Evolutionary conservation across 2,888 invertebrate species (phyloP), one percentile per base, ranked within the genome.

Genomic region (Nomada fucata): DNA sequence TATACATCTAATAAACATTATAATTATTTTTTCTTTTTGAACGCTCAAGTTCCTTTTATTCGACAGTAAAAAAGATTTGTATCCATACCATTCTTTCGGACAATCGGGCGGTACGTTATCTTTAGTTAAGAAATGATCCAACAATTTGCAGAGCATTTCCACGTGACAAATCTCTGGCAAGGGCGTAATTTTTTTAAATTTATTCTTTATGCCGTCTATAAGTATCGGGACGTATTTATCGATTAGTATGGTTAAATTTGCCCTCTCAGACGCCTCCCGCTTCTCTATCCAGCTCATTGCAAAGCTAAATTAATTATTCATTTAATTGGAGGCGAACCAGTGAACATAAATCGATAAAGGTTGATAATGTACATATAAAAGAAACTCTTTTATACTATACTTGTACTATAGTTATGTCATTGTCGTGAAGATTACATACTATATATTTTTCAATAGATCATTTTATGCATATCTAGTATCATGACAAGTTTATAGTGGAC

Each of bases 211-310:
- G 0, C 96, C 95, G 79, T 99, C 98, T 74, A 98, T 94, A 82
- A 98, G 95, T 0, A 96, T 94, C 0, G 98, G 98, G 57, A 99
- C 96, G 92, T 99, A 99, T 92, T 98, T 99, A 92, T 99, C 98
- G 92, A 99, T 98, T 71, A 99, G 95, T 20, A 98, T 96, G 57
- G 96, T 96, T 73, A 99, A 94, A 93, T 97, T 97, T 0, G 98
- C 96, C 89, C 96, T 96, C 92, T 97, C 97, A 0, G 96, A 95
- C 80, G 96, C 96, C 50, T 95, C 95, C 65, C 97, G 95, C 0
- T 96, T 96, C 57, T 97, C 97, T 77, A 98, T 96, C 98, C 98
- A 98, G 44, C 98, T 98, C 20, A 97, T 96, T 10, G 98, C 97
- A 91, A 96, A 98, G n/a, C 97, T 97, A 61, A 13, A 73, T 55